Percentiles rank a stretch among this genome's conserved stretches.
Conservation (phyloP, 1,140 invertebrate species). For the Cryptotermes secundus region DNA sequence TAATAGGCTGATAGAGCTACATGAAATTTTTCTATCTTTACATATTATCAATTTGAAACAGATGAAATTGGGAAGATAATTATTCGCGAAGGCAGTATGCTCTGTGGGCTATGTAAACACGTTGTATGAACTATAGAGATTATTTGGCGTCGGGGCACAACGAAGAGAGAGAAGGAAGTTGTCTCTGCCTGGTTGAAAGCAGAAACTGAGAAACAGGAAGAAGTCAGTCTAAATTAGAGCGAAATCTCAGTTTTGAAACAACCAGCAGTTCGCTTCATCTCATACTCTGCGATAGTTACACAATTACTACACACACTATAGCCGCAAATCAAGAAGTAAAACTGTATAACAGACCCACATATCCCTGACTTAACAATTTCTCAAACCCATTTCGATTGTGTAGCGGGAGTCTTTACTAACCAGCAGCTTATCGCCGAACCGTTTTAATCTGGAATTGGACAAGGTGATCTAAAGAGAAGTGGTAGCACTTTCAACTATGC, state of each 20-base stretch:
- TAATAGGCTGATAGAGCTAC: no score
- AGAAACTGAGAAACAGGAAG: no score
- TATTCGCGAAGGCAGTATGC: no score
- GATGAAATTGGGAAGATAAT: no score
- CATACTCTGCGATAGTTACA: background rate
- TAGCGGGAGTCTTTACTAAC: background rate
- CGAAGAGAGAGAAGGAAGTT: no score
- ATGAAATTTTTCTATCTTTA: no score
- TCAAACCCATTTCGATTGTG: slow-evolving; percentile 2
- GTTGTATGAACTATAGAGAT: no score
- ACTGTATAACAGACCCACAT: background rate
- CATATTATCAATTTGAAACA: no score
- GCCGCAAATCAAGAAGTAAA: background rate
- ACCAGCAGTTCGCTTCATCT: background rate
- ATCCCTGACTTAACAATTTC: slow-evolving; percentile 15
- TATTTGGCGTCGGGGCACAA: no score
- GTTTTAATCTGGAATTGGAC: background rate
- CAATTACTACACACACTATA: background rate
- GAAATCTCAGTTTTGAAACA: background rate
- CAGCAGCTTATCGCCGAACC: background rate
- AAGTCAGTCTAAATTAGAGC: background rate
- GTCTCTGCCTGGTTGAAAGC: no score
- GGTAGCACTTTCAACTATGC: background rate
- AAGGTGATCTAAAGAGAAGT: background rate
- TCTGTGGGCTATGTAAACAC: no score